Percentiles rank a stretch among this genome's conserved stretches.
Conservation (phyloP, 2,113 vertebrate species). For the Microcebus lehilahytsara region DNA sequence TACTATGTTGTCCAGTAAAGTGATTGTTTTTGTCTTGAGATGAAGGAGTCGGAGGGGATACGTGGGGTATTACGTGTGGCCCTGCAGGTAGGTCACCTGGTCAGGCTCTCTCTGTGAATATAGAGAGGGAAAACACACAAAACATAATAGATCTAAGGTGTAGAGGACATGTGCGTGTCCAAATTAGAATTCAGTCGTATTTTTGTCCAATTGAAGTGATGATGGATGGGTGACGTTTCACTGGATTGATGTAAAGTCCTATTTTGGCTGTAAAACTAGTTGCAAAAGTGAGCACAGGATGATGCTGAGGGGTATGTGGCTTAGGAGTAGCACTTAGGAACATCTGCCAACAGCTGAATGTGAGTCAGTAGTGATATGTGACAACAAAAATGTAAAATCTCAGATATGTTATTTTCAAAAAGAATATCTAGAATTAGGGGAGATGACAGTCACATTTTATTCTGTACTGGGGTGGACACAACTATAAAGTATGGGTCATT, state of each 20-base stretch:
- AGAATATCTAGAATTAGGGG: not conserved
- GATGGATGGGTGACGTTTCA: not conserved
- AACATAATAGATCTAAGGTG: not conserved
- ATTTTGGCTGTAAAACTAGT: not conserved
- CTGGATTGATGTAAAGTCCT: not conserved
- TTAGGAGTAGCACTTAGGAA: not conserved
- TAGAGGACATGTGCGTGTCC: not conserved
- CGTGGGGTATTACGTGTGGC: not conserved
- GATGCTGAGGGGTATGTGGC: not conserved
- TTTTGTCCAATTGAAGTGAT: conserved; percentile 26
- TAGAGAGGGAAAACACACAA: not conserved
- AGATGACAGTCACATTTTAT: not conserved
- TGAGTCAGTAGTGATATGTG: not conserved
- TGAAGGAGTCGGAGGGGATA: not conserved
- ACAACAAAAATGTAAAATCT: not conserved
- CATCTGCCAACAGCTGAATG: not conserved
- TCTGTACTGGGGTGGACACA: not conserved
- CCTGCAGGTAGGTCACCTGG: not conserved
- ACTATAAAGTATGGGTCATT: not conserved
- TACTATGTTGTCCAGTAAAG: no score
- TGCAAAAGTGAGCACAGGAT: not conserved
- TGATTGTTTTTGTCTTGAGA: not conserved
- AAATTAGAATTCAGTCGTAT: not conserved
- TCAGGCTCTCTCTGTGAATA: not conserved
- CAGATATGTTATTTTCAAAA: not conserved